Percentiles rank a stretch among this genome's conserved stretches.
phyloP scores from a whole-genome alignment of 2,888 invertebrate genomes.

The Agrotis exclamationis region DNA sequence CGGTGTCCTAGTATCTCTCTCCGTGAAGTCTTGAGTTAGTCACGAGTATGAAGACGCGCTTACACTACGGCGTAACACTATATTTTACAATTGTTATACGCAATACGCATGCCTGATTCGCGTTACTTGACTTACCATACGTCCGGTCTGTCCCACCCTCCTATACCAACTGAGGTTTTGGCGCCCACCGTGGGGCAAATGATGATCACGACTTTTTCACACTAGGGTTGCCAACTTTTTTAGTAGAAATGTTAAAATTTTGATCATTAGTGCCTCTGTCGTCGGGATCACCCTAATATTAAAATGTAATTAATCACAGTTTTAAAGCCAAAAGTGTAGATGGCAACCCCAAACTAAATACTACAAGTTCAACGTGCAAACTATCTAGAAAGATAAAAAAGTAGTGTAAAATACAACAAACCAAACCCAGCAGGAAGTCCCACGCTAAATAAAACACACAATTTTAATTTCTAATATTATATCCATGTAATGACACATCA shows the following conservation, averaged over 20 bases:
- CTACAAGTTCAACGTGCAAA: conserved; percentile 74
- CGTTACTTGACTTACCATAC: conserved; percentile 74
- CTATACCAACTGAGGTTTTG: conserved; percentile 65
- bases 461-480: conserved; percentile 86
- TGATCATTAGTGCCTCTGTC: conserved; percentile 61
- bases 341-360: conserved; percentile 68
- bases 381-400: conserved; percentile 71
- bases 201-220: conserved; percentile 73
- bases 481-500: conserved; percentile 90
- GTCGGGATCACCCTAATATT: conserved; percentile 60
- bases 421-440: conserved; percentile 81
- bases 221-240: conserved; percentile 73
- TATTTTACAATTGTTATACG: conserved; percentile 68
- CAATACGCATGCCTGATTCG: conserved; percentile 76
- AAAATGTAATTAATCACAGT: conserved; percentile 67
- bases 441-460: conserved; percentile 90
- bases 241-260: conserved; percentile 67
- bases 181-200: conserved; percentile 77
- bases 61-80: conserved; percentile 68
- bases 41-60: conserved; percentile 66
- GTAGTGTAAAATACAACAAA: conserved; percentile 68
- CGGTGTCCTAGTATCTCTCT: conserved; percentile 54
- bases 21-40: conserved; percentile 73
- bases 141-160: conserved; percentile 67
- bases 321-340: conserved; percentile 65